Conservation (phyloP, 2,888 invertebrate genomes). For the Campaea margaritaria region DNA sequence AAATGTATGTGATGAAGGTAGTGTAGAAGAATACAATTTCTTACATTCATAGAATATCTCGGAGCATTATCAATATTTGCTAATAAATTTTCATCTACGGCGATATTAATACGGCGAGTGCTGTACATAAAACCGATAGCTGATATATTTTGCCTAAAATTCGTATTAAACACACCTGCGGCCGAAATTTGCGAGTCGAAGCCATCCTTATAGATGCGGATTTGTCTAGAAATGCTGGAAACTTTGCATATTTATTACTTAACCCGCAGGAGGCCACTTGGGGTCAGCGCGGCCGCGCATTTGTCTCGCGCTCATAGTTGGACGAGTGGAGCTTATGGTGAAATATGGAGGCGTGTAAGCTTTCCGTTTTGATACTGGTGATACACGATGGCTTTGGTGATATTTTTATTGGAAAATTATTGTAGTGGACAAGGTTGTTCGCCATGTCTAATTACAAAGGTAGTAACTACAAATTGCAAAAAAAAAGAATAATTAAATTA, state of each 20-base stretch:
- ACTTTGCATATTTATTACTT: constrained; percentile 78
- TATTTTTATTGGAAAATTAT: constrained; percentile 3
- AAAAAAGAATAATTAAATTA: too few relatives aligned
- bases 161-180: constrained; percentile 74
- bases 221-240: constrained; percentile 73
- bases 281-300: constrained; percentile 54
- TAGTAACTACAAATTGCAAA: too few relatives aligned
- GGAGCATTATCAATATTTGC: constrained; percentile 17
- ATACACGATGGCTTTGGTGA: constrained; percentile 10
- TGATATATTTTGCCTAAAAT: constrained; percentile 70
- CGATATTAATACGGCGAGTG: constrained; percentile 11
- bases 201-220: constrained; percentile 68
- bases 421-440: too few relatives aligned
- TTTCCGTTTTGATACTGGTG: constrained; percentile 38
- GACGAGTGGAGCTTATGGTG: constrained; percentile 54
- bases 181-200: constrained; percentile 63
- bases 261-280: constrained; percentile 57
- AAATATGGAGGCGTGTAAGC: constrained; percentile 55
- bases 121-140: constrained; percentile 51
- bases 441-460: too few relatives aligned
- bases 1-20: too few relatives aligned
- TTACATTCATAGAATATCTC: not conserved
- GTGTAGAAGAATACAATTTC: too few relatives aligned
- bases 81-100: constrained; percentile 25
- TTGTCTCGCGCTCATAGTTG: constrained; percentile 56